Base-by-base conservation (phyloP, 2,113 vertebrate genomes). In the Pterophyllum scalare region DNA sequence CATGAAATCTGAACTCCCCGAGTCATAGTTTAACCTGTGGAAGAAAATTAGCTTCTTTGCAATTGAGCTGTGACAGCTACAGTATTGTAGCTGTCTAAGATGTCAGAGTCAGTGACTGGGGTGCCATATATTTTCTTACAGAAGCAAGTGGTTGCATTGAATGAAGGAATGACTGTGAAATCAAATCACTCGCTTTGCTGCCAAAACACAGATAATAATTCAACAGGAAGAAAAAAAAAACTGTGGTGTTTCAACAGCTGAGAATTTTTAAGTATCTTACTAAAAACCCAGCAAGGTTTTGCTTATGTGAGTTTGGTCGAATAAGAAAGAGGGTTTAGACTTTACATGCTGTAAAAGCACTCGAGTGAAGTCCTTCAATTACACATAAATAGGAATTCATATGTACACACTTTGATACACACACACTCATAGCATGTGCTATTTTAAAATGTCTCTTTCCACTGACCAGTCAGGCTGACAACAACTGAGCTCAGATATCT, bases 401-500 rank as follows among this genome's bases (percentile, higher is more conserved):
- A 49, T 12, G 20, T 4, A 56, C 59, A 67, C 7, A 22, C 33
- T 19, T 8, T 17, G 38, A 35, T 15, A 49, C 75, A 83, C 59
- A 65, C 38, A 31, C 26, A 31, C 38, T 22, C 61, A 52, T 20
- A 17, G 65, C 54, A 78, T 2, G 20, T 61, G 86, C 84, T 91
- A 91, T 93, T 91, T 92, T 88, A 88, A 89, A 87, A 79, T 64
- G 43, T 83, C 80, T 92, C 61, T 92, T 93, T 92, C 83, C 87
- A 92, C 83, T 87, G 81, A 83, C 26, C 80, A 76, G 77, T 90
- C 52, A 77, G 78, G 84, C 77, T 2, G 85, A 93, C 86, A 93
- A 82, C 92, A 90, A 85, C 89, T 90, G 80, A 85, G 87, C 86
- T 94, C 86, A 81, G 90, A 83, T 94, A 85, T 93, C 90, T 85